These are phyloP conservation scores for Leptarthrus brevirostris DNA, from an alignment of 2,888 invertebrate species.

Conservation along the genomic window DNA sequence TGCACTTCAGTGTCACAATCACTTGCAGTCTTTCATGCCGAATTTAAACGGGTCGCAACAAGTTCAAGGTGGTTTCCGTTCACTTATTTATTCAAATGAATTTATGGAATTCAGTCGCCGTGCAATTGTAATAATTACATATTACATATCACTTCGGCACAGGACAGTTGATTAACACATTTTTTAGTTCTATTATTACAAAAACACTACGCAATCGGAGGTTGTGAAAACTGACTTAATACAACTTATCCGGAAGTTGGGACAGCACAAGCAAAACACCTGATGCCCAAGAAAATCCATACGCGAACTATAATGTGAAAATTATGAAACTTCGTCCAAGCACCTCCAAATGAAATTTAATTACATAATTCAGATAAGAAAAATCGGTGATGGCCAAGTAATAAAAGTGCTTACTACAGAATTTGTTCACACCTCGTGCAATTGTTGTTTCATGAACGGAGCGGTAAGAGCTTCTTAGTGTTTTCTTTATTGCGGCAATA, in stretches of 20 bases:
- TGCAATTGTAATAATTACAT: no score
- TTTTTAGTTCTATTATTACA: constrained; percentile 28
- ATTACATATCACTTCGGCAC: no score
- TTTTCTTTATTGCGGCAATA: no score
- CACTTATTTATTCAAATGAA: constrained; percentile 11
- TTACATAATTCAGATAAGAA: constrained; percentile 11
- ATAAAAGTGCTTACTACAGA: no score
- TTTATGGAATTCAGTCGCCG: no score
- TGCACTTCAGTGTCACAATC: background rate
- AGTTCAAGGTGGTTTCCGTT: constrained; percentile 30
- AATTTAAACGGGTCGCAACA: constrained; percentile 6
- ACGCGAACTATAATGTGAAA: constrained; percentile 1
- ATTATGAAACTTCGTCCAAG: constrained; percentile 1
- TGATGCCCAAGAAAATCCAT: background rate
- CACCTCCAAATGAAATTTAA: background rate
- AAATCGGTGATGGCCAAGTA: background rate
- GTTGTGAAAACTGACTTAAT: constrained; percentile 8
- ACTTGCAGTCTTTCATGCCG: background rate
- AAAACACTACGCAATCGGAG: background rate
- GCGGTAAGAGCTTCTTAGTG: no score
- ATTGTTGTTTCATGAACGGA: no score
- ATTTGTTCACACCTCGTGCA: no score
- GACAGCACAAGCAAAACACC: constrained; percentile 24
- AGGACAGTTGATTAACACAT: no score
- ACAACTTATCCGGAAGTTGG: constrained; percentile 30